Conservation (phyloP, 2,888 invertebrate genomes). For the Candidula unifasciata region DNA sequence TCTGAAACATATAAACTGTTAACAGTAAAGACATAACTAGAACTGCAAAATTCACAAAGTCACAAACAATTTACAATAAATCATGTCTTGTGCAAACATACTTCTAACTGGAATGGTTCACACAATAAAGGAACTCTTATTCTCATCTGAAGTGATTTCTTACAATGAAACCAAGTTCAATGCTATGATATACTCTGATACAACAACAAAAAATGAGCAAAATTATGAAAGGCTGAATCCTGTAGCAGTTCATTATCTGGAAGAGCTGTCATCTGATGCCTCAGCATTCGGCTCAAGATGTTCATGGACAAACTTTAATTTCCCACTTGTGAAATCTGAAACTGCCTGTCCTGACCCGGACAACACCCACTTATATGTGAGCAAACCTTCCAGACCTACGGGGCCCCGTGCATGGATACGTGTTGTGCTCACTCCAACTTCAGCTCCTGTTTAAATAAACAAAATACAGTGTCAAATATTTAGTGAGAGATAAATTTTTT, state of each 20-base stretch:
- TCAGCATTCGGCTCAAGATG: constrained; percentile 59
- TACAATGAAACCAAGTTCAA: background rate
- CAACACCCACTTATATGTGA: constrained; percentile 98
- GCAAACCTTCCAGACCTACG: constrained; percentile 97
- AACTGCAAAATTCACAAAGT: too few relatives aligned
- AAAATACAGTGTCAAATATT: background rate
- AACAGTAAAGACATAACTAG: too few relatives aligned
- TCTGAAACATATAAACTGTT: too few relatives aligned
- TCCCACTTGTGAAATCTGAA: constrained; percentile 85
- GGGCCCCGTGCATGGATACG: constrained; percentile 95
- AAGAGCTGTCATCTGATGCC: background rate
- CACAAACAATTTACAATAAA: too few relatives aligned
- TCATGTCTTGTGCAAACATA: too few relatives aligned
- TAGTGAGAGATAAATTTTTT: too few relatives aligned
- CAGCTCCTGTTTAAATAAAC: constrained; percentile 80
- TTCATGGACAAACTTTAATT: constrained; percentile 75
- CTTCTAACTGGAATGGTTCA: background rate
- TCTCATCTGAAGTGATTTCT: background rate
- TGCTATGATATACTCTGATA: background rate
- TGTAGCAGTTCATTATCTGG: background rate
- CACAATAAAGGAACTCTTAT: background rate
- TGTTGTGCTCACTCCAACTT: constrained; percentile 93
- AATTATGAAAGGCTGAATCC: background rate
- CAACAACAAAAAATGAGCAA: background rate
- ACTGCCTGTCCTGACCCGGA: constrained; percentile 94